Evolutionary conservation across 2,113 vertebrate genomes (phyloP).

Genomic region (Cynocephalus volans): DNA sequence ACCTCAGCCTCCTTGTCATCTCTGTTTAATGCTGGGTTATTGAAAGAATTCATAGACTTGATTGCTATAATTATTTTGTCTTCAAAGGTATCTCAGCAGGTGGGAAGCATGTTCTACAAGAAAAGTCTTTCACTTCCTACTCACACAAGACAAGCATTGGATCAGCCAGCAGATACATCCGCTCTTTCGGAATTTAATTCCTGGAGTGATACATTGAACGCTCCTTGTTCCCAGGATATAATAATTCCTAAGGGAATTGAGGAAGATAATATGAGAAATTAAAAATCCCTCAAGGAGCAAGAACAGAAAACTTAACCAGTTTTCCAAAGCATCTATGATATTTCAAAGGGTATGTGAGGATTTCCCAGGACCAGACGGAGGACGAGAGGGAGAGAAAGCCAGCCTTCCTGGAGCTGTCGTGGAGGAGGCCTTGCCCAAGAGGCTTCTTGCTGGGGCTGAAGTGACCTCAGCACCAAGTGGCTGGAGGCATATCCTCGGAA

Average conservation of each 20-base stretch:
- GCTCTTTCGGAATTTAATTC: conserved; percentile 92
- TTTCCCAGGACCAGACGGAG: neutral
- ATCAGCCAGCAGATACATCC: conserved; percentile 89
- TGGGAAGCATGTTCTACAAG: conserved; percentile 93
- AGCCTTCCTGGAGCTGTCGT: neutral
- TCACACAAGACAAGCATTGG: conserved; percentile 88
- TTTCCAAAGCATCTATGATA: conserved; percentile 82
- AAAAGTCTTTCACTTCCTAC: conserved; percentile 91
- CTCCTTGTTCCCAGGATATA: conserved; percentile 90
- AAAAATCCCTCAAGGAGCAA: conserved; percentile 83
- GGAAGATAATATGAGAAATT: conserved; percentile 87
- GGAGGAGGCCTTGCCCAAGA: neutral
- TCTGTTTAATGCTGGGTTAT: neutral
- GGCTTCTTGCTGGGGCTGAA: neutral
- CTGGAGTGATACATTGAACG: conserved; percentile 89
- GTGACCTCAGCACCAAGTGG: neutral
- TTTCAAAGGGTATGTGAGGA: neutral
- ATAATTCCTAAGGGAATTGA: conserved; percentile 90
- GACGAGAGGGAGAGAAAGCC: neutral
- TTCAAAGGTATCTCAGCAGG: conserved; percentile 93
- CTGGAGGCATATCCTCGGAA: neutral
- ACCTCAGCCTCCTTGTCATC: neutral
- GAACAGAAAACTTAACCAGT: conserved; percentile 80
- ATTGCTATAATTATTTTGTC: conserved; percentile 79
- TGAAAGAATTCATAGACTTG: conserved; percentile 56